Evolutionary conservation across 1,140 invertebrate genomes (phyloP).

Genomic region (Capitella teleta): DNA sequence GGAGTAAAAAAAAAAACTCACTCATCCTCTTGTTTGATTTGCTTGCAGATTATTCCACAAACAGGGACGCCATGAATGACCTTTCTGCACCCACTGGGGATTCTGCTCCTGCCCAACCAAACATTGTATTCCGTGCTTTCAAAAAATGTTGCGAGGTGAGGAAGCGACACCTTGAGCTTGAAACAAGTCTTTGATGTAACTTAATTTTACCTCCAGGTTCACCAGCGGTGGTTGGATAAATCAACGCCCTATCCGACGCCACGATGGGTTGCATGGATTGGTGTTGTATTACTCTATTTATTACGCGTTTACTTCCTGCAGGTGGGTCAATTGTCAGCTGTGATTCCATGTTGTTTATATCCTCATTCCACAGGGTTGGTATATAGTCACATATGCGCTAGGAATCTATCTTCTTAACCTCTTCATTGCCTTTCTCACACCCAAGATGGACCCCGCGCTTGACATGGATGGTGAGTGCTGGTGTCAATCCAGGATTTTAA

Average conservation of each 20-base stretch:
- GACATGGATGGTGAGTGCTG: constrained; percentile 2
- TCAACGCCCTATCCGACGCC: constrained; percentile 45
- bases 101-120: too few species aligned
- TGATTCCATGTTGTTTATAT: constrained; percentile 12
- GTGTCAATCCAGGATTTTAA: too few species aligned
- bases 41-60: too few species aligned
- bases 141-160: too few species aligned
- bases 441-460: constrained; percentile 91
- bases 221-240: constrained; percentile 48
- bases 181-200: too few species aligned
- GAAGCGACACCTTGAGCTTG: too few species aligned
- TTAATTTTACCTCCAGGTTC: constrained; percentile 37
- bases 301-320: constrained; percentile 37
- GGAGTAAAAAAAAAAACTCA: too few species aligned
- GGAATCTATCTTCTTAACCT: constrained; percentile 98
- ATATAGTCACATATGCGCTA: constrained; percentile 95
- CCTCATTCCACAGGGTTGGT: constrained; percentile 81
- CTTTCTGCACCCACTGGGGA: too few species aligned
- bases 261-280: constrained; percentile 45
- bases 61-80: too few species aligned
- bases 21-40: too few species aligned
- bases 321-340: constrained; percentile 24
- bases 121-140: too few species aligned
- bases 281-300: constrained; percentile 39
- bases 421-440: constrained; percentile 98